These are phyloP conservation scores for Lepidothrix coronata DNA, from an alignment of 2,113 vertebrate species.

Conservation along the genomic window DNA sequence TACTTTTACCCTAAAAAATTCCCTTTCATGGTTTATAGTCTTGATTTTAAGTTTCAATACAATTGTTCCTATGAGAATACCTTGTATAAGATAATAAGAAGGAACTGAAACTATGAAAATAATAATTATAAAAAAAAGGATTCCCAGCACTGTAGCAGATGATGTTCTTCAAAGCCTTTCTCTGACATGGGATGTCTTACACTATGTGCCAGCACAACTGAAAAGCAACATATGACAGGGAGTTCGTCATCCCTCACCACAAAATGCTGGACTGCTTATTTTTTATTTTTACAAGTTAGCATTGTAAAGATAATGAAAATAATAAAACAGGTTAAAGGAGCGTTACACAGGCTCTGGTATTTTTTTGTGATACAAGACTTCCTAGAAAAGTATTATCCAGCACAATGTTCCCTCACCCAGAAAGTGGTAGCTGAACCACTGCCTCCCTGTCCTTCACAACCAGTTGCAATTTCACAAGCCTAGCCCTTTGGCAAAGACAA, in stretches of 20 bases:
- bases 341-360: neutral
- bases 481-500: neutral
- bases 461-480: neutral
- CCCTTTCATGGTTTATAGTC: neutral
- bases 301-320: neutral
- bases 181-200: neutral
- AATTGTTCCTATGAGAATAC: neutral
- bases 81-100: neutral
- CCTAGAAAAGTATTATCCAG: neutral
- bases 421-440: neutral
- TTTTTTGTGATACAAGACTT: neutral
- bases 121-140: neutral
- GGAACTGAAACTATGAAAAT: neutral
- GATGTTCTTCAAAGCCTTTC: neutral
- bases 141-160: neutral
- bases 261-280: neutral
- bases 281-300: neutral
- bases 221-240: neutral
- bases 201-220: neutral
- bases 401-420: neutral
- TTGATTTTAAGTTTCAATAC: neutral
- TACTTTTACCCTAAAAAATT: neutral
- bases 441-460: neutral
- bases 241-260: neutral
- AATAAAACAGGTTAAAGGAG: neutral